Evolutionary conservation across 2,113 vertebrate genomes (phyloP).

Genomic region (Heptranchias perlo): DNA sequence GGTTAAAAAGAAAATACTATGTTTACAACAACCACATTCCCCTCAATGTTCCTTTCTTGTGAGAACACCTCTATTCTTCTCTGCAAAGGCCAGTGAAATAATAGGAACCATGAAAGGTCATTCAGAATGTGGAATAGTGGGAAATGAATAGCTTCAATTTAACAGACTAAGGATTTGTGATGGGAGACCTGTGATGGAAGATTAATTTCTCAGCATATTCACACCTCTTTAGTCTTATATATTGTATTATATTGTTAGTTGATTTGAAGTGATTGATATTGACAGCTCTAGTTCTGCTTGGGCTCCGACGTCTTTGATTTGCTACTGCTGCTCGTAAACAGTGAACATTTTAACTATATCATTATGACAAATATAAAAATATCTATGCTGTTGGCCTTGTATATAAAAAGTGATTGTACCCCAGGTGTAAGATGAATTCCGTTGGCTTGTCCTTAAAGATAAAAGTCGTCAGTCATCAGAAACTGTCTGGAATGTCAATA

Average conservation of each 20-base stretch:
- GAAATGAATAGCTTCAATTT: too few relatives aligned
- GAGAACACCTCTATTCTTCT: too few relatives aligned
- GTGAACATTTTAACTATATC: not conserved
- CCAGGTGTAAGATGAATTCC: not conserved
- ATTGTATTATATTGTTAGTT: not conserved
- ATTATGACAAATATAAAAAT: not conserved
- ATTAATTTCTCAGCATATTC: not conserved
- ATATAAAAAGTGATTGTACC: not conserved
- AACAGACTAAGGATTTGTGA: not conserved
- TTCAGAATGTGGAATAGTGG: too few relatives aligned
- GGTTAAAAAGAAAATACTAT: too few relatives aligned
- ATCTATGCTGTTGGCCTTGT: not conserved
- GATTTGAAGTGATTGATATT: not conserved
- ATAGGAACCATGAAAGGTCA: too few relatives aligned
- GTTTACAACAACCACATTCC: too few relatives aligned
- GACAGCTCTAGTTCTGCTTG: not conserved
- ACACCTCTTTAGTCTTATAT: not conserved
- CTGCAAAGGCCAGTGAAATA: too few relatives aligned
- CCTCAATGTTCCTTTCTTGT: too few relatives aligned
- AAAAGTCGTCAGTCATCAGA: not conserved
- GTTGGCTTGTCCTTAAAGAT: not conserved
- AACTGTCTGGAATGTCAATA: not conserved
- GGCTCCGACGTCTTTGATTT: not conserved
- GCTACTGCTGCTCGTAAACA: not conserved
- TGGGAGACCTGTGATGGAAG: not conserved